Percentiles rank a stretch among this genome's conserved stretches.
Conservation (phyloP, 2,797 vertebrate species). For the Esox lucius region DNA sequence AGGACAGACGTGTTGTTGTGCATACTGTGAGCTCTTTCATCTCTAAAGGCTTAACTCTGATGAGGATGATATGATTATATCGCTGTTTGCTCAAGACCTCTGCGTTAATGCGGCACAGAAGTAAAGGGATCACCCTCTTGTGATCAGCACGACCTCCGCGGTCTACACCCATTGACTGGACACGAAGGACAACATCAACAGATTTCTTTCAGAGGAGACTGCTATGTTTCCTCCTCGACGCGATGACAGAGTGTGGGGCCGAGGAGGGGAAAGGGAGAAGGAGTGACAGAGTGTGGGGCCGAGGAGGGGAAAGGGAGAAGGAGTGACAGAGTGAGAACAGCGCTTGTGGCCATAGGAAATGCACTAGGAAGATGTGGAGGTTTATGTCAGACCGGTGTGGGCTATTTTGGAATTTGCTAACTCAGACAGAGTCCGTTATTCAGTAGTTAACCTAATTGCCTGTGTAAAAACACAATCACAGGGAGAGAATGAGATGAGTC, state of each 20-base stretch:
- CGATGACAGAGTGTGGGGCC: constrained; percentile 12
- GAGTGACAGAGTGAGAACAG: not conserved
- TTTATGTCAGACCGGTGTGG: constrained; percentile 44
- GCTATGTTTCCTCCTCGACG: not conserved
- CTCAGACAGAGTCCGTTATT: constrained; percentile 33
- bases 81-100: not conserved
- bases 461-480: constrained; percentile 28
- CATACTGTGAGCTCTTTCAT: too few species aligned
- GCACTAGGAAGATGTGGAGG: constrained; percentile 21
- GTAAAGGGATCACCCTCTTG: not conserved
- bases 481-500: constrained; percentile 19
- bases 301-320: not conserved
- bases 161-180: not conserved
- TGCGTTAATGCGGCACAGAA: not conserved
- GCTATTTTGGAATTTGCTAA: constrained; percentile 34
- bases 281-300: constrained; percentile 8
- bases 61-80: not conserved
- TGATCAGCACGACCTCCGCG: not conserved
- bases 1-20: too few species aligned
- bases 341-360: not conserved
- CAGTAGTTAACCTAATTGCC: not conserved
- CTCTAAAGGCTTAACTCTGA: too few species aligned
- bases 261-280: not conserved
- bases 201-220: too few species aligned
- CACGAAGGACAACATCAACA: not conserved